These are phyloP conservation scores for Chelon labrosus DNA, from an alignment of 2,797 vertebrate genomes.

Conservation along the genomic window DNA sequence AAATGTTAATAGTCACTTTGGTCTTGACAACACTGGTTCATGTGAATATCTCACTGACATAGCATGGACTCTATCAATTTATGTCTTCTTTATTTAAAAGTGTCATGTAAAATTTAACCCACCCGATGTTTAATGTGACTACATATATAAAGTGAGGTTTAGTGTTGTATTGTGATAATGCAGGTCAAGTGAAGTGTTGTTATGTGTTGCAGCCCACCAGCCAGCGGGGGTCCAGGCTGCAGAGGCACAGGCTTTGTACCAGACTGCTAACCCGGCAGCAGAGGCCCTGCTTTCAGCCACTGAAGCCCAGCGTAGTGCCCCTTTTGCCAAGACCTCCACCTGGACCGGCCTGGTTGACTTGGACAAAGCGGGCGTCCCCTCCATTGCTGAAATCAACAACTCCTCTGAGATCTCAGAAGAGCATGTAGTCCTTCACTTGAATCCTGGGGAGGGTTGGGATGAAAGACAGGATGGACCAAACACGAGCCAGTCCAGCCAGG, in stretches of 20 bases:
- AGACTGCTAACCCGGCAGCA: slow-evolving; percentile 38
- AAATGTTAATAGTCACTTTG: slow-evolving; percentile 26
- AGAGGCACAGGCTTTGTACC: slow-evolving; percentile 56
- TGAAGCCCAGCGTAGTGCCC: slow-evolving; percentile 46
- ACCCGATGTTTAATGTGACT: too few species aligned
- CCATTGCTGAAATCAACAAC: slow-evolving; percentile 63
- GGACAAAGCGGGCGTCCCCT: slow-evolving; percentile 65
- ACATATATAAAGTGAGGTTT: neutral
- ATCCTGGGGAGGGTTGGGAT: slow-evolving; percentile 59
- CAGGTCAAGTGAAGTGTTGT: slow-evolving; percentile 44
- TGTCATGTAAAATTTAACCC: neutral
- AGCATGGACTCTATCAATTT: slow-evolving; percentile 4
- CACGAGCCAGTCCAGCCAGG: slow-evolving; percentile 18
- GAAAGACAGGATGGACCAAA: slow-evolving; percentile 21
- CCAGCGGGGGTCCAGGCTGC: slow-evolving; percentile 68
- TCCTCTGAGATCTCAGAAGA: slow-evolving; percentile 85
- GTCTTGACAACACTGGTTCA: slow-evolving; percentile 13
- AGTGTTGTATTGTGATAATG: slow-evolving; percentile 30
- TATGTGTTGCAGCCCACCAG: slow-evolving; percentile 75
- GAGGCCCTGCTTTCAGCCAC: slow-evolving; percentile 47
- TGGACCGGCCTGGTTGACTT: slow-evolving; percentile 77
- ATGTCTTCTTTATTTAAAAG: slow-evolving; percentile 22
- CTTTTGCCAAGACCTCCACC: slow-evolving; percentile 66
- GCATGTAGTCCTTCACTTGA: slow-evolving; percentile 81
- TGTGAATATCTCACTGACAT: slow-evolving; percentile 32